phyloP scores from a whole-genome alignment of 2,113 vertebrate species.

The Indicator maculatus region DNA sequence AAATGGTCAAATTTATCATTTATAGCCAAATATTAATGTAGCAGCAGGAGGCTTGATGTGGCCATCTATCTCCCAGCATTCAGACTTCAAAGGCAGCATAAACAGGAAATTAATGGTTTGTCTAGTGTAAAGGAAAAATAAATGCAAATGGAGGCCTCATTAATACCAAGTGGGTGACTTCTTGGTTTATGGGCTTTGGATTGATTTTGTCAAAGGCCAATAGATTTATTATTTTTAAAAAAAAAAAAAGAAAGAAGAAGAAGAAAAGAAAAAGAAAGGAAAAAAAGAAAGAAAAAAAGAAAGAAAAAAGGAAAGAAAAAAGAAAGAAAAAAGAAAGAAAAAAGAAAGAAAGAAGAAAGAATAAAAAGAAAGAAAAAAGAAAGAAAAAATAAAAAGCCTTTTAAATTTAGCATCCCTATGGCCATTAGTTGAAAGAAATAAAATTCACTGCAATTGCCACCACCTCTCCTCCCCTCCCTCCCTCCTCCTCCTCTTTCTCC shows the following conservation, averaged over 20 bases:
- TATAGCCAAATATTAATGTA: conserved; percentile 86
- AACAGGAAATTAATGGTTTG: conserved; percentile 86
- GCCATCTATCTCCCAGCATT: conserved; percentile 84
- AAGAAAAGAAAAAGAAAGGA: too few relatives aligned
- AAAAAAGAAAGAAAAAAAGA: too few relatives aligned
- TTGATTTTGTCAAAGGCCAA: conserved; percentile 88
- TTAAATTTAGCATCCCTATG: conserved; percentile 84
- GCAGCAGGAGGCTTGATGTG: conserved; percentile 85
- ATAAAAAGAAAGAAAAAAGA: too few relatives aligned
- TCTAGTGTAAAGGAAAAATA: conserved; percentile 86
- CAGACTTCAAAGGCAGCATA: conserved; percentile 84
- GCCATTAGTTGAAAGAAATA: conserved; percentile 84
- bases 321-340: too few relatives aligned
- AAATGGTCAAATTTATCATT: conserved; percentile 86
- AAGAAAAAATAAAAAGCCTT: conserved; percentile 51
- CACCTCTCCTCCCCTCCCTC: conserved; percentile 62
- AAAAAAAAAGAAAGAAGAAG: conserved; percentile 21
- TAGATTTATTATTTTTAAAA: conserved; percentile 82
- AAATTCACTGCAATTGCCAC: conserved; percentile 76
- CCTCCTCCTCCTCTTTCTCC: neutral
- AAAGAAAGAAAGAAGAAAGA: too few relatives aligned
- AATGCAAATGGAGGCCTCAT: conserved; percentile 85
- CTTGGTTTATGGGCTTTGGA: conserved; percentile 86
- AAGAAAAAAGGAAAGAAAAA: too few relatives aligned
- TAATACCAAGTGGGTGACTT: conserved; percentile 87